phyloP scores from a whole-genome alignment of 2,888 invertebrate species.

The Ommatoiulus sabulosus region DNA sequence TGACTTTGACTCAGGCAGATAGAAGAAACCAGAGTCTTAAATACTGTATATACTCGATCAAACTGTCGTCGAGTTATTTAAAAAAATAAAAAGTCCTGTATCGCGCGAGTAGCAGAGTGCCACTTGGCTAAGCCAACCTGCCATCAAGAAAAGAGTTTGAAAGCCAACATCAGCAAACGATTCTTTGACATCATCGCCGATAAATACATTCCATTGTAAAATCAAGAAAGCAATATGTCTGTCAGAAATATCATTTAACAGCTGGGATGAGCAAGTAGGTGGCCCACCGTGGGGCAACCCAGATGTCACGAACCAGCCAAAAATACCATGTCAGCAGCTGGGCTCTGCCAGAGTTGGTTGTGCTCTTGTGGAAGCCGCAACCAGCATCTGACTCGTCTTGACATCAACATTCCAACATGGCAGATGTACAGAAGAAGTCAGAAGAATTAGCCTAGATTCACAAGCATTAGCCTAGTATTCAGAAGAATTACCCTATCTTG shows the following conservation, averaged over 20 bases:
- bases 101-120: too few relatives aligned
- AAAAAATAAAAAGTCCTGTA: too few relatives aligned
- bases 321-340: not conserved
- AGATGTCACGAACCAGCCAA: not conserved
- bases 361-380: not conserved
- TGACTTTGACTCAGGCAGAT: too few relatives aligned
- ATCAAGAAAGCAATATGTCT: not conserved
- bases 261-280: not conserved
- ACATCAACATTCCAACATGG: not conserved
- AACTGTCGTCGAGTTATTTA: too few relatives aligned
- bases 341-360: not conserved
- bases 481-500: not conserved
- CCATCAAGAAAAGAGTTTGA: too few relatives aligned
- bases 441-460: not conserved
- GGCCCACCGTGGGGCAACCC: not conserved
- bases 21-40: too few relatives aligned
- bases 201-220: not conserved
- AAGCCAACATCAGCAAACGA: not conserved
- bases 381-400: not conserved
- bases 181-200: not conserved
- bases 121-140: too few relatives aligned
- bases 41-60: too few relatives aligned
- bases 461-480: too few relatives aligned
- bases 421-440: not conserved
- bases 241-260: slow-evolving; percentile 2